Evolutionary conservation across 2,888 invertebrate genomes (phyloP).

Genomic region (Luperina nickerlii): DNA sequence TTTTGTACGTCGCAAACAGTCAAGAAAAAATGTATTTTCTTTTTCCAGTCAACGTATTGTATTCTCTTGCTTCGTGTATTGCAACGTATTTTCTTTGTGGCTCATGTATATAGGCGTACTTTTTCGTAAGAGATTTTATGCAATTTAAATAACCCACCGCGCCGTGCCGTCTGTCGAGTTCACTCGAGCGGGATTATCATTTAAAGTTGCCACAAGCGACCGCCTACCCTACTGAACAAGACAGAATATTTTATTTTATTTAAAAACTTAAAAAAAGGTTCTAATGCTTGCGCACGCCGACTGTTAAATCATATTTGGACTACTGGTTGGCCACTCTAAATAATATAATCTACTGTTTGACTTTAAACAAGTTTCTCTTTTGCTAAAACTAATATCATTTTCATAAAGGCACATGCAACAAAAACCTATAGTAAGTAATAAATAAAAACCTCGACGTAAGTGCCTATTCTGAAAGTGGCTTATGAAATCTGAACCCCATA

Average conservation of each 20-base stretch:
- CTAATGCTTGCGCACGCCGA: slow-evolving; percentile 2
- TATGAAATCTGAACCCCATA: slow-evolving; percentile 12
- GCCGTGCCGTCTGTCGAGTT: slow-evolving; percentile 39
- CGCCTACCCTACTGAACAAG: slow-evolving; percentile 18
- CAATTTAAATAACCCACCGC: slow-evolving; percentile 53
- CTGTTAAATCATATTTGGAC: background rate
- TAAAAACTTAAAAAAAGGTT: slow-evolving; percentile 20
- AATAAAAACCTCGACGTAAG: background rate
- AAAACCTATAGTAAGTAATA: background rate
- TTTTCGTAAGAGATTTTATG: slow-evolving; percentile 56
- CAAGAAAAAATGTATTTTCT: slow-evolving; percentile 10
- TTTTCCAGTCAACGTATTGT: slow-evolving; percentile 29
- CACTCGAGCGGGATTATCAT: slow-evolving; percentile 52
- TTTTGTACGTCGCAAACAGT: slow-evolving; percentile 19
- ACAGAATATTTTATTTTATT: slow-evolving; percentile 36
- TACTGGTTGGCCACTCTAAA: background rate
- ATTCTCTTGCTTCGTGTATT: slow-evolving; percentile 25
- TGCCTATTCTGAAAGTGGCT: background rate
- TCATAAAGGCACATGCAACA: background rate
- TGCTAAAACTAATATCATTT: background rate
- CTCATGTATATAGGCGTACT: slow-evolving; percentile 49
- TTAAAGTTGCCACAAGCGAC: slow-evolving; percentile 50
- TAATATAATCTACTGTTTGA: background rate
- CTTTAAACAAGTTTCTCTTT: background rate
- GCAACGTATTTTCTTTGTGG: slow-evolving; percentile 41